phyloP scores from a whole-genome alignment of 1,140 invertebrate species.

The Aleiodes sp. region DNA sequence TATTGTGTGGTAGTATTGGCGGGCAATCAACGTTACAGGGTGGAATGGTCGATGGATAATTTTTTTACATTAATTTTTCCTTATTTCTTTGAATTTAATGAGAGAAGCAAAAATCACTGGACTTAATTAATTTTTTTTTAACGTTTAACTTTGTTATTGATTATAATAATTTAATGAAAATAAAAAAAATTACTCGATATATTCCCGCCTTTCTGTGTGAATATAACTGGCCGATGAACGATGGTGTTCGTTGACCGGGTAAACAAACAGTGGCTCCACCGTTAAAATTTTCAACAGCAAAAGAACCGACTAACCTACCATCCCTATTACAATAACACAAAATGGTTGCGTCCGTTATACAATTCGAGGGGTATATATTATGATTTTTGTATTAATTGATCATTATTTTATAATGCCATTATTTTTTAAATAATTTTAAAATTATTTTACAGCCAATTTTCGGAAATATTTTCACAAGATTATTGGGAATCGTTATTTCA shows the following conservation, averaged over 20 bases:
- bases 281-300: constrained; percentile 21
- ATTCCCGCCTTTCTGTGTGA: neutral
- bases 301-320: constrained; percentile 39
- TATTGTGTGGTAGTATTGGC: constrained; percentile 37
- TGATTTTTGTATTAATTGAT: no score
- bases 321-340: constrained; percentile 47
- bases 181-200: no score
- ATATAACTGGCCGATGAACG: no score
- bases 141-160: neutral
- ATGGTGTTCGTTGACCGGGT: constrained; percentile 12
- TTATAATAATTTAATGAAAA: no score
- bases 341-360: constrained; percentile 59
- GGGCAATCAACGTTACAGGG: constrained; percentile 26
- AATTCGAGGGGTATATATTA: no score
- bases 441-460: constrained; percentile 31
- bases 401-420: neutral
- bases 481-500: neutral
- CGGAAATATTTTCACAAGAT: constrained; percentile 17
- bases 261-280: constrained; percentile 25
- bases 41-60: constrained; percentile 47
- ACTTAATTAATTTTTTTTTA: no score
- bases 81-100: no score
- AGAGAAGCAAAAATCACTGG: no score
- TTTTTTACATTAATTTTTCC: neutral
- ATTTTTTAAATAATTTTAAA: neutral